phyloP scores from a whole-genome alignment of 1,140 invertebrate genomes.

The Cotesia chilonis region DNA sequence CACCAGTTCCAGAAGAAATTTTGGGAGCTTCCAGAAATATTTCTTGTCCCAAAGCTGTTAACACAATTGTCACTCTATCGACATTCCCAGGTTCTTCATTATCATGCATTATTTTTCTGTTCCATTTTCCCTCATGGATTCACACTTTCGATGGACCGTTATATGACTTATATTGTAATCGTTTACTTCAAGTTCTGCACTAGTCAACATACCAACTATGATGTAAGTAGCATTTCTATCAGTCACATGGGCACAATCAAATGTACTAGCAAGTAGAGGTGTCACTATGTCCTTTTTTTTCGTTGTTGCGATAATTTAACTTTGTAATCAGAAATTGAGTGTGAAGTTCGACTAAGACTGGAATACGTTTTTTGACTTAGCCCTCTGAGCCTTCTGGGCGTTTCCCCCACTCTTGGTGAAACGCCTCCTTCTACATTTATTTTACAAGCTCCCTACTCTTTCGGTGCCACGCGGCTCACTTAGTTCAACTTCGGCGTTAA shows the following conservation, averaged over 20 bases:
- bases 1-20: conserved; percentile 41
- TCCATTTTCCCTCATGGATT: conserved; percentile 19
- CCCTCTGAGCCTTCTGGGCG: too few relatives aligned
- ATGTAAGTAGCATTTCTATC: conserved; percentile 6
- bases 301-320: background rate
- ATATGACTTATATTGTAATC: conserved; percentile 2
- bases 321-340: too few relatives aligned
- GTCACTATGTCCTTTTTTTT: conserved; percentile 13
- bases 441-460: too few relatives aligned
- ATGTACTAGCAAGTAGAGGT: background rate
- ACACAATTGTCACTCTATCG: conserved; percentile 13
- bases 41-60: conserved; percentile 40
- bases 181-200: background rate
- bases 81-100: too few relatives aligned
- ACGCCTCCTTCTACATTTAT: too few relatives aligned
- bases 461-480: too few relatives aligned
- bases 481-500: too few relatives aligned
- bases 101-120: background rate
- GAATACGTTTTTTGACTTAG: too few relatives aligned
- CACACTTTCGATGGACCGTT: background rate
- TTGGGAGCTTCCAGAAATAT: conserved; percentile 49
- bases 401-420: too few relatives aligned
- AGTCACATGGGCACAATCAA: conserved; percentile 6
- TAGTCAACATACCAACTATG: background rate
- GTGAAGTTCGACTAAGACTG: too few relatives aligned